phyloP scores from a whole-genome alignment of 2,113 vertebrate species.

The Nannospalax galili region DNA sequence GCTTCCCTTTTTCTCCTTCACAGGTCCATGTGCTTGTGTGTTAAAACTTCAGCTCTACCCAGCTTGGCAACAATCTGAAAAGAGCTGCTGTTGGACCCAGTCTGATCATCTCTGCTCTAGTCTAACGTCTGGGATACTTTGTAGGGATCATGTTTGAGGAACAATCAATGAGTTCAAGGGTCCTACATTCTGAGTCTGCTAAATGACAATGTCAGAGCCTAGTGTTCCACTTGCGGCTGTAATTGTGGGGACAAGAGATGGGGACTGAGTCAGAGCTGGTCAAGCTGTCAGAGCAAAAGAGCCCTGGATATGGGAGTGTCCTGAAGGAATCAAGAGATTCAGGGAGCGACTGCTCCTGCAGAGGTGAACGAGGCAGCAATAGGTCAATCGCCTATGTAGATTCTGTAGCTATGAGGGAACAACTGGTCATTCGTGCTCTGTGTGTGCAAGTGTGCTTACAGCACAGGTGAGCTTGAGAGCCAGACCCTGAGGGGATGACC shows the following conservation, averaged over 20 bases:
- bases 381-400: not conserved
- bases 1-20: not conserved
- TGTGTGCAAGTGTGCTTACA: not conserved
- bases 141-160: not conserved
- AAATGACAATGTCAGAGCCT: not conserved
- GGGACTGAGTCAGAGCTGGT: not conserved
- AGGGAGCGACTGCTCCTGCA: not conserved
- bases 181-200: not conserved
- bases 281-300: not conserved
- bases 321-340: not conserved
- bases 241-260: not conserved
- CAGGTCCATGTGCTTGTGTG: not conserved
- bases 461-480: not conserved
- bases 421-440: not conserved
- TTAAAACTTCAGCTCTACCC: not conserved
- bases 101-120: not conserved
- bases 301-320: not conserved
- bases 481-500: not conserved
- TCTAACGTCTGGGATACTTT: not conserved
- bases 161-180: not conserved
- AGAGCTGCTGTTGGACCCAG: not conserved
- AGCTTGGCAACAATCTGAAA: not conserved
- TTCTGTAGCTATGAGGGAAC: not conserved
- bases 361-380: not conserved
- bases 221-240: not conserved